phyloP scores from a whole-genome alignment of 2,888 invertebrate genomes.

The Copidosoma aretas region DNA sequence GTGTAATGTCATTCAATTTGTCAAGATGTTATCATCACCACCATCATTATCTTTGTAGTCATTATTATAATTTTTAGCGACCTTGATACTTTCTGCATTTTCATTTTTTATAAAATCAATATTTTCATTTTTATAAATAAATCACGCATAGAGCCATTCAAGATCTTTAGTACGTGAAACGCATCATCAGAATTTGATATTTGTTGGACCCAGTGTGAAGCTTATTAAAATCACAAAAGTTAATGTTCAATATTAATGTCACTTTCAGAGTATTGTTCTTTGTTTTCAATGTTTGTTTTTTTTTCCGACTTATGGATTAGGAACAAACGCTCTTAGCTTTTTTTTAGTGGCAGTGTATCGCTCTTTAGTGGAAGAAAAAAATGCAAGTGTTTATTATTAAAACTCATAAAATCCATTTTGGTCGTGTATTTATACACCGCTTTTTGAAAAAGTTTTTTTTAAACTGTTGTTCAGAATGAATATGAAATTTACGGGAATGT shows the following conservation, averaged over 20 bases:
- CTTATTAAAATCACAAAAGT: conserved; percentile 24
- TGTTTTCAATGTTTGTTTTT: conserved; percentile 8
- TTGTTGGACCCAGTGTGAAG: conserved; percentile 27
- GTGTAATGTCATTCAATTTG: conserved; percentile 7
- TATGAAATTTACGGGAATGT: conserved; percentile 14
- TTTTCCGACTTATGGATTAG: conserved; percentile 10
- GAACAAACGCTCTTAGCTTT: conserved; percentile 28
- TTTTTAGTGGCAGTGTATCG: conserved; percentile 33
- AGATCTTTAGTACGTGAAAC: conserved; percentile 20
- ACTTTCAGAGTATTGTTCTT: conserved; percentile 26
- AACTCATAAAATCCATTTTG: conserved; percentile 17
- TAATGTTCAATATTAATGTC: too few species aligned
- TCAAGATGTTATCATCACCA: conserved; percentile 11
- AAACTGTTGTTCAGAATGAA: background rate
- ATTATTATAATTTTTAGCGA: conserved; percentile 14
- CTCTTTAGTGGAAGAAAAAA: conserved; percentile 23
- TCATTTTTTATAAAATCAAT: background rate
- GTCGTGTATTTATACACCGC: background rate
- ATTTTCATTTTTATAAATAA: conserved; percentile 5
- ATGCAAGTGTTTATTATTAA: conserved; percentile 16
- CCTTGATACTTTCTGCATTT: conserved; percentile 37
- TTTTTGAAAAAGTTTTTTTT: background rate
- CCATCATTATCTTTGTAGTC: background rate
- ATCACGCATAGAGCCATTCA: conserved; percentile 14
- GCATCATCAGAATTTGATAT: conserved; percentile 19